phyloP scores from a whole-genome alignment of 2,797 vertebrate genomes.

The Simalia tracyae region DNA sequence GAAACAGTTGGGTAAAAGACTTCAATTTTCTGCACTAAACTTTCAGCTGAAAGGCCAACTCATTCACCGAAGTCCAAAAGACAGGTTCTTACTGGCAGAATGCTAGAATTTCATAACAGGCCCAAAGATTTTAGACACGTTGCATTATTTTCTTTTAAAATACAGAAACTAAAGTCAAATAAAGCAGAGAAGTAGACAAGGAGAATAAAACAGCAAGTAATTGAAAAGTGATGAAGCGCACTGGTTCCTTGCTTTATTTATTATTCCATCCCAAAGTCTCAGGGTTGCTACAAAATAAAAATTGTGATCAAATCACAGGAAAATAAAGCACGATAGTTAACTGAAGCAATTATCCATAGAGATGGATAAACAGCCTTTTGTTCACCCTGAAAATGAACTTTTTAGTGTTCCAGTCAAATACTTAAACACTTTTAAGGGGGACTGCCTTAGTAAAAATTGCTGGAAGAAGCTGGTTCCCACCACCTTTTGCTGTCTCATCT shows the following conservation, averaged over 20 bases:
- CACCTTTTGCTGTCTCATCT: not conserved
- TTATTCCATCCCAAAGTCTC: not conserved
- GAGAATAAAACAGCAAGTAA: not conserved
- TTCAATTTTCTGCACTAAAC: not conserved
- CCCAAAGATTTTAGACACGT: not conserved
- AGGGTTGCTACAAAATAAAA: not conserved
- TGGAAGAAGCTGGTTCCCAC: not conserved
- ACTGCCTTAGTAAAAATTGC: not conserved
- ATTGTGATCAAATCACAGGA: not conserved
- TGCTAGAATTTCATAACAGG: not conserved
- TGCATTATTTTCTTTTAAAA: not conserved
- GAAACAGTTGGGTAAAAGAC: not conserved
- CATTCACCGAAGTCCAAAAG: slow-evolving; percentile 4
- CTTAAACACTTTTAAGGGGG: not conserved
- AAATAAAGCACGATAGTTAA: not conserved
- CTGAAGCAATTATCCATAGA: not conserved
- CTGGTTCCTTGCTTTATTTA: not conserved
- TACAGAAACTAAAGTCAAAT: not conserved
- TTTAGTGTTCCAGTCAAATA: not conserved
- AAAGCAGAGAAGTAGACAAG: not conserved
- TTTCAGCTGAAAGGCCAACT: slow-evolving; percentile 6
- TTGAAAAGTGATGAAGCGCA: not conserved
- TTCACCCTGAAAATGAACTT: not conserved
- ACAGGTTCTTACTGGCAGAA: not conserved
- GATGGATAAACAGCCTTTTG: not conserved